Base-by-base conservation (phyloP, 2,888 invertebrate genomes). In the Drosophila mimica region DNA sequence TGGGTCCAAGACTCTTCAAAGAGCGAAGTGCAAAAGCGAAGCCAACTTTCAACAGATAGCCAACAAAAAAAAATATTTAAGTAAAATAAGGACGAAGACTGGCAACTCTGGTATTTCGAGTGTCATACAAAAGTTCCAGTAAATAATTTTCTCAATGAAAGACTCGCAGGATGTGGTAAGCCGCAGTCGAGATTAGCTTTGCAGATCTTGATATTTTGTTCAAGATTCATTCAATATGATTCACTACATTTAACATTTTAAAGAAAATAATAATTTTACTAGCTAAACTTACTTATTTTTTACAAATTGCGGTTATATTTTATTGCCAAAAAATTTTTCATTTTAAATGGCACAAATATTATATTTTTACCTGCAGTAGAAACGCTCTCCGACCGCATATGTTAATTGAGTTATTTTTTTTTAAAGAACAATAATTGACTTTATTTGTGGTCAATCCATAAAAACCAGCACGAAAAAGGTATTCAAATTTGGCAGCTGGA, bases 21-120 rank as follows among this genome's bases (percentile, higher is more conserved):
- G 54, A 70, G 72, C 66, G 53, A 88, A 83, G 87, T 73, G 83
- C 56, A 57, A 81, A 83, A 88, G 73, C 75, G 75, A 83, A 86
- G 70, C 73, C 68, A 83, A 84, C 79, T 89, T 70, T 74, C 49
- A 62, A 73, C 67, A 81, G 88, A 77, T 74, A 70, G 49, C 54
- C 30, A 28, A 40, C 52, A 53, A 38, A 25, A 53, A 57, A n/a
- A 31, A 36, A 33, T 30, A 48, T 28, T 25, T 3, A 70, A 61
- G 60, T 36, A 58, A 68, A 64, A 59, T 48, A 59, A 53, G 20
- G 48, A 48, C 40, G 65, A 61, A 57, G 56, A 74, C 48, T 49
- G 52, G 38, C 46, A 68, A 62, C 69, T 71, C 48, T 61, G 58
- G 61, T 43, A 87, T 72, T 74, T 72, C 9, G 63, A 81, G 78